These are phyloP conservation scores for Calosoma granatense DNA, from an alignment of 1,140 invertebrate genomes.

Conservation along the genomic window DNA sequence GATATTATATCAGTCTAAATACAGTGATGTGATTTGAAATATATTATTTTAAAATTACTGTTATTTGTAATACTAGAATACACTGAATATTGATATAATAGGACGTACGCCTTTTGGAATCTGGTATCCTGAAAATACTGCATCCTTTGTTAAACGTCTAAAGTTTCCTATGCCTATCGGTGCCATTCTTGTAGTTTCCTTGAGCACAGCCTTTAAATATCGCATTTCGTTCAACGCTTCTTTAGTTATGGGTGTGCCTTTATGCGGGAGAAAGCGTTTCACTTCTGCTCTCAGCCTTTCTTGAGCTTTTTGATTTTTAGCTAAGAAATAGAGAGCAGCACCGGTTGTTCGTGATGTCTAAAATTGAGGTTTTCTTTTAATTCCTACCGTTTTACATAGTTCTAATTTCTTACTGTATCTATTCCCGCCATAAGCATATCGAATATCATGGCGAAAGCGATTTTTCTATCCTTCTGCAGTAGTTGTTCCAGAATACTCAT, in stretches of 20 bases:
- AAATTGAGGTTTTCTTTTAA: constrained; percentile 10
- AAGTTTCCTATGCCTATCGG: constrained; percentile 42
- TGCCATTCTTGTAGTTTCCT: constrained; percentile 48
- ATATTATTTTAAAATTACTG: background rate
- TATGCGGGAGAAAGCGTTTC: constrained; percentile 18
- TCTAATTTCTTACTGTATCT: constrained; percentile 49
- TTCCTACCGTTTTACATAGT: background rate
- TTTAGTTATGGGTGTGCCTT: constrained; percentile 21
- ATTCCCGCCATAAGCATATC: constrained; percentile 67
- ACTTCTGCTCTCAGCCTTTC: constrained; percentile 22
- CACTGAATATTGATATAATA: too few species aligned
- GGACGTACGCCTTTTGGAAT: constrained; percentile 46
- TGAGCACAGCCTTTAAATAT: constrained; percentile 54
- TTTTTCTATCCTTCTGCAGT: constrained; percentile 39
- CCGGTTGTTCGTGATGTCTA: constrained; percentile 23
- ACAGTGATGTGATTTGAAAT: constrained; percentile 14
- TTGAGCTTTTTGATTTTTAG: constrained; percentile 24
- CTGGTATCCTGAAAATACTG: constrained; percentile 44
- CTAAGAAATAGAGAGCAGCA: constrained; percentile 21
- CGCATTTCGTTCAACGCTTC: constrained; percentile 42
- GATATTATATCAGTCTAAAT: constrained; percentile 32
- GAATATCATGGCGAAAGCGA: constrained; percentile 52
- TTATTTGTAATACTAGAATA: background rate
- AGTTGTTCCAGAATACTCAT: constrained; percentile 44
- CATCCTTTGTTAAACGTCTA: constrained; percentile 39